Base-by-base conservation (phyloP, 2,888 invertebrate species). In the Criorhina ranunculi region DNA sequence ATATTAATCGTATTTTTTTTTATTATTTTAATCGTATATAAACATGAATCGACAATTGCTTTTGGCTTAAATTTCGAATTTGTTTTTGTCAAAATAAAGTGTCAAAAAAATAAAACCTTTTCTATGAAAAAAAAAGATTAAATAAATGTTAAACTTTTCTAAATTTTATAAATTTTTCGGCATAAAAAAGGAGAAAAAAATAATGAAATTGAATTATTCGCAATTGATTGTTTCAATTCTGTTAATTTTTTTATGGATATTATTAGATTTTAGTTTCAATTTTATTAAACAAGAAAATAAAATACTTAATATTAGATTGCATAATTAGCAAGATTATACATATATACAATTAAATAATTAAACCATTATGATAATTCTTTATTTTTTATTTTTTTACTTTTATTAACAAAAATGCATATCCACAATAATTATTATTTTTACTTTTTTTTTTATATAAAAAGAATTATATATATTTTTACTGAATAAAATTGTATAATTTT, bases 141-240 rank as follows among this genome's bases (percentile, higher is more conserved):
- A 73, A 76, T 4, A 24, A 24, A 80, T 49, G 59, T 59, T 69
- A 35, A 57, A 31, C 35, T 69, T 35, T 64, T 75, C 80, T 80
- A 85, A 85, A 85, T 85, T 85, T 85, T 85, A 85, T 85, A 85
- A 85, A 85, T 85, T 83, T 24, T 80, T 85, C 44, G 85, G 85
- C 80, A 64, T 40, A 72, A 19, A n/a, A 46, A 35, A n/a, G n/a
- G n/a, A n/a, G n/a, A n/a, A 9, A 49, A 64, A 24, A 24, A 1
- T 24, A 24, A 24, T 1, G 4, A 24, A 55, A 40, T 64, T 53
- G 5, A 8, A 3, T 53, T 29, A 15, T 29, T 51, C 12, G 19
- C 35, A 78, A 57, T 80, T 80, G 53, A 72, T 72, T 78, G 49
- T 72, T 64, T 77, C 33, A 51, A 70, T 46, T 15, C 24, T 24